These are phyloP conservation scores for Pseudochirops cupreus DNA, from an alignment of 2,797 vertebrate genomes.

Conservation along the genomic window DNA sequence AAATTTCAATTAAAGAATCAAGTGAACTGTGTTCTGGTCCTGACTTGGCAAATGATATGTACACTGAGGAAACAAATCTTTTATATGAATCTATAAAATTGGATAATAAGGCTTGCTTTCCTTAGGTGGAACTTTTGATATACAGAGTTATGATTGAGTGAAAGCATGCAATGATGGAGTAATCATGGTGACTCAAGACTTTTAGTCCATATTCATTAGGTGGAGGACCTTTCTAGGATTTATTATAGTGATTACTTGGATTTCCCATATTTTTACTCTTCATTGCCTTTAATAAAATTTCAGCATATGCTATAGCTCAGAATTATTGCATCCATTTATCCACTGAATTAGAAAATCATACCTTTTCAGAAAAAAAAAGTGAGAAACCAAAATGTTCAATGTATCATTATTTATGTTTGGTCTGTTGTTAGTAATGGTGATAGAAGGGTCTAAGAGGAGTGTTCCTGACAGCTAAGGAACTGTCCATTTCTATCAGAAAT, in stretches of 20 bases:
- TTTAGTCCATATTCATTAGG: not conserved
- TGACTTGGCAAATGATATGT: not conserved
- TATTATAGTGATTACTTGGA: not conserved
- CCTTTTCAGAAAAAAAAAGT: constrained; percentile 46
- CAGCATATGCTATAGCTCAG: constrained; percentile 46
- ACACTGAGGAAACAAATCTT: not conserved
- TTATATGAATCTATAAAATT: not conserved
- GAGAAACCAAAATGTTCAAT: constrained; percentile 4
- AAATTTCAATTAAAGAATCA: not conserved
- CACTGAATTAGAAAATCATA: constrained; percentile 51
- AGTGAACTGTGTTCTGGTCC: not conserved
- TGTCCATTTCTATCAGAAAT: constrained; percentile 28
- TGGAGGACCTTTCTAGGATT: not conserved
- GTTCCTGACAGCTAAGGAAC: not conserved
- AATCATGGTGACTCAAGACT: not conserved
- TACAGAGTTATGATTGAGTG: not conserved
- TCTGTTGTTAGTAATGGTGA: not conserved
- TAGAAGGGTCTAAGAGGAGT: not conserved
- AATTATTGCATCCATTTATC: constrained; percentile 20
- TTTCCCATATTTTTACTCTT: constrained; percentile 43
- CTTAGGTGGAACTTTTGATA: not conserved
- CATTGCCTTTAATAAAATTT: constrained; percentile 53
- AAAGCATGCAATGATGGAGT: not conserved
- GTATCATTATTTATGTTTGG: not conserved
- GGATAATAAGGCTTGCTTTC: not conserved